phyloP scores from a whole-genome alignment of 2,113 vertebrate genomes.

The Triplophysa dalaica region DNA sequence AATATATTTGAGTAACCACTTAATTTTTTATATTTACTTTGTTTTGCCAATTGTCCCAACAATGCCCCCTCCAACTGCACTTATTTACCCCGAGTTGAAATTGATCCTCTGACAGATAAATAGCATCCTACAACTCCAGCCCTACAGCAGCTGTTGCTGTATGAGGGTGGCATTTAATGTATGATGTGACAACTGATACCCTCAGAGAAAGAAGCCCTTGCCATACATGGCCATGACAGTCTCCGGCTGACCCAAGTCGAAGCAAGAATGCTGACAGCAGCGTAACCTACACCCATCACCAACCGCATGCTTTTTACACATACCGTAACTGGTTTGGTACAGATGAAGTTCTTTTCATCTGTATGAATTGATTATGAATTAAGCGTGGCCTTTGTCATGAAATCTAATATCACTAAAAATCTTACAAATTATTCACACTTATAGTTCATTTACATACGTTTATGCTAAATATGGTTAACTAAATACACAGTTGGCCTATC shows the following conservation, averaged over 20 bases:
- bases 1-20: too few relatives aligned
- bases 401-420: neutral
- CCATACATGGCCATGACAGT: conserved; percentile 67
- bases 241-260: conserved; percentile 35
- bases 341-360: neutral
- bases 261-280: conserved; percentile 66
- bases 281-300: conserved; percentile 58
- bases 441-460: too few relatives aligned
- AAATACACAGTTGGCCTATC: too few relatives aligned
- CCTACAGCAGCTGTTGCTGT: conserved; percentile 59
- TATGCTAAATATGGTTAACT: too few relatives aligned
- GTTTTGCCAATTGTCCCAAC: neutral
- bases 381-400: neutral
- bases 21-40: too few relatives aligned
- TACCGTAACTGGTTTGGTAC: neutral
- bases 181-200: conserved; percentile 63
- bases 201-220: conserved; percentile 49
- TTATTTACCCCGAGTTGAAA: conserved; percentile 53
- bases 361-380: neutral
- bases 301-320: conserved; percentile 5
- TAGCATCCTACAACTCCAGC: conserved; percentile 47
- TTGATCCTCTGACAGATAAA: conserved; percentile 65
- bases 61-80: conserved; percentile 28
- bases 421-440: neutral
- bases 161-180: conserved; percentile 53